phyloP scores from a whole-genome alignment of 2,888 invertebrate species.

The Erannis defoliaria region DNA sequence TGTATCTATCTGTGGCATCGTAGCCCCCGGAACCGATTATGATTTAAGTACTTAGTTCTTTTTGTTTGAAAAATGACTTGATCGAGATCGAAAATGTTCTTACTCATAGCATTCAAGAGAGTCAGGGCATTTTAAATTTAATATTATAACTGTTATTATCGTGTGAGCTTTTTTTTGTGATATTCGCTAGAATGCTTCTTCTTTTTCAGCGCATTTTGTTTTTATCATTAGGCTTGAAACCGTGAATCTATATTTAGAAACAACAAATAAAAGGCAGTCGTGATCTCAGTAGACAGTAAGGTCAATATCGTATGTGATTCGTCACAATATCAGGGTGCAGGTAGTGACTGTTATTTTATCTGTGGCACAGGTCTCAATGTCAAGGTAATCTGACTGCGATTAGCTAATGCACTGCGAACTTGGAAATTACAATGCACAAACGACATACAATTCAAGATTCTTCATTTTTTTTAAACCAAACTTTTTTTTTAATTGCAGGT shows the following conservation, averaged over 20 bases:
- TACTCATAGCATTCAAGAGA: too few relatives aligned
- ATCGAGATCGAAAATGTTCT: too few relatives aligned
- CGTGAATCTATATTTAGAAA: conserved; percentile 27
- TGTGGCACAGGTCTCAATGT: conserved; percentile 26
- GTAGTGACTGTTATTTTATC: neutral
- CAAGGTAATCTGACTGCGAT: conserved; percentile 18
- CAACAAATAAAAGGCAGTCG: conserved; percentile 31
- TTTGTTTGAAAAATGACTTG: too few relatives aligned
- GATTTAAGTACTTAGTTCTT: too few relatives aligned
- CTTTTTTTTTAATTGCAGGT: too few relatives aligned
- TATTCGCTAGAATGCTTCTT: neutral
- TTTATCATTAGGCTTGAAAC: conserved; percentile 4
- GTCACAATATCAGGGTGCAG: conserved; percentile 27
- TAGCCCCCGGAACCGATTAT: too few relatives aligned
- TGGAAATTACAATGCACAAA: neutral
- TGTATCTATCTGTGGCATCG: too few relatives aligned
- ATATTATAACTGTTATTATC: too few relatives aligned
- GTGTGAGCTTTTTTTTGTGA: neutral
- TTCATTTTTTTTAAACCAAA: too few relatives aligned
- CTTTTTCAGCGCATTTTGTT: neutral
- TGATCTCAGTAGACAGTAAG: conserved; percentile 31
- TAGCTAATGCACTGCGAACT: neutral
- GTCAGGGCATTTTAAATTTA: too few relatives aligned
- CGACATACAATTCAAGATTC: too few relatives aligned
- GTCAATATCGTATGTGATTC: conserved; percentile 22